These are phyloP conservation scores for Eueides isabella DNA, from an alignment of 1,140 invertebrate species.

Conservation along the genomic window DNA sequence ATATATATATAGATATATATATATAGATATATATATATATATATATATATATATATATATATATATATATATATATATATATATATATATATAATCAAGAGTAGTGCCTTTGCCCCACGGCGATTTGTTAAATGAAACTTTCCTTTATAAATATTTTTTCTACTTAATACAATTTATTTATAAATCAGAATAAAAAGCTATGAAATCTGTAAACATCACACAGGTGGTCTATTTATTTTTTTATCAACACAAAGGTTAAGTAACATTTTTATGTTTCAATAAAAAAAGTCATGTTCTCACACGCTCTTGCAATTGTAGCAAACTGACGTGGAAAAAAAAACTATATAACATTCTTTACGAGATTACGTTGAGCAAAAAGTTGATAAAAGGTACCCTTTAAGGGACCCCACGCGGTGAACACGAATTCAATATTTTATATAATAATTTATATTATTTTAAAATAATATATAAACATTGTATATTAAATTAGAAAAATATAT, in stretches of 20 bases:
- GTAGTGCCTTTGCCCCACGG: too few species aligned
- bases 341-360: constrained; percentile 46
- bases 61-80: too few species aligned
- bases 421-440: not conserved
- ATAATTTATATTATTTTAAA: too few species aligned
- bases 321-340: constrained; percentile 33
- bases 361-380: constrained; percentile 49
- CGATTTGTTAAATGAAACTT: too few species aligned
- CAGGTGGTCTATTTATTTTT: not conserved
- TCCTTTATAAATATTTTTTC: too few species aligned
- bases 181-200: not conserved
- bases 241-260: not conserved
- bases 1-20: too few species aligned
- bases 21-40: too few species aligned
- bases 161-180: too few species aligned
- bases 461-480: too few species aligned
- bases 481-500: too few species aligned
- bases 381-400: constrained; percentile 32
- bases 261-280: not conserved
- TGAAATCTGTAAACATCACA: not conserved
- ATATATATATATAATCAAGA: too few species aligned
- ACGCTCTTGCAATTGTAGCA: constrained; percentile 46
- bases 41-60: too few species aligned
- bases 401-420: constrained; percentile 54
- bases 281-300: constrained; percentile 14